Evolutionary conservation across 2,888 invertebrate genomes (phyloP).

Genomic region (Andrena minutula): DNA sequence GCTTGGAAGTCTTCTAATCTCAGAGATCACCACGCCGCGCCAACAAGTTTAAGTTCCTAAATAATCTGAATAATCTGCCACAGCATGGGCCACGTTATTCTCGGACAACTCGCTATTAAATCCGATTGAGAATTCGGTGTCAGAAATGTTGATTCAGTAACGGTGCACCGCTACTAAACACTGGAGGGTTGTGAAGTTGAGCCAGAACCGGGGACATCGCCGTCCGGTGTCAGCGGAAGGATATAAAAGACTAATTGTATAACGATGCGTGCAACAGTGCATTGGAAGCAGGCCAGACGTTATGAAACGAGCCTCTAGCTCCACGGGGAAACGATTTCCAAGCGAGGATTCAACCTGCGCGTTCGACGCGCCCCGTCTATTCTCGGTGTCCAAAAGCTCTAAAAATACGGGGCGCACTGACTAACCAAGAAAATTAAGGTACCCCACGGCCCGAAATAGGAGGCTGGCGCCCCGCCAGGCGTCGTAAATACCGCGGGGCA

Average conservation of each 20-base stretch:
- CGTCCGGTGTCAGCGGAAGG: neutral
- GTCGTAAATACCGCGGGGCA: slow-evolving; percentile 36
- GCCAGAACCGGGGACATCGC: neutral
- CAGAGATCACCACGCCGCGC: neutral
- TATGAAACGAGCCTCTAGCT: slow-evolving; percentile 44
- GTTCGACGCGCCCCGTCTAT: slow-evolving; percentile 39
- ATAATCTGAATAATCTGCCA: too few relatives aligned
- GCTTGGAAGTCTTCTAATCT: neutral
- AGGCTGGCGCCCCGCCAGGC: slow-evolving; percentile 42
- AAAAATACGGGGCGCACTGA: slow-evolving; percentile 52
- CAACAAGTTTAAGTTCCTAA: too few relatives aligned
- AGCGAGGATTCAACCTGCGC: slow-evolving; percentile 40
- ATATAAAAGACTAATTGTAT: slow-evolving; percentile 35
- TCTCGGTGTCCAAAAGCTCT: slow-evolving; percentile 36
- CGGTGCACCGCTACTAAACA: neutral
- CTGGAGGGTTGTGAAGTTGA: neutral
- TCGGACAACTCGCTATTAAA: too few relatives aligned
- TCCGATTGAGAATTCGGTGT: too few relatives aligned
- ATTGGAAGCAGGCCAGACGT: slow-evolving; percentile 54
- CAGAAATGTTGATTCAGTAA: too few relatives aligned
- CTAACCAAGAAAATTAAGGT: slow-evolving; percentile 51
- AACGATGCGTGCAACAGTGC: slow-evolving; percentile 30
- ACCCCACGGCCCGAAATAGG: slow-evolving; percentile 38
- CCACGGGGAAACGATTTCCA: slow-evolving; percentile 26
- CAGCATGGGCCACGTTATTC: too few relatives aligned